Evolutionary conservation across 2,888 invertebrate genomes (phyloP), one percentile per base, ranked within the genome.

Genomic region (Bombylius major): DNA sequence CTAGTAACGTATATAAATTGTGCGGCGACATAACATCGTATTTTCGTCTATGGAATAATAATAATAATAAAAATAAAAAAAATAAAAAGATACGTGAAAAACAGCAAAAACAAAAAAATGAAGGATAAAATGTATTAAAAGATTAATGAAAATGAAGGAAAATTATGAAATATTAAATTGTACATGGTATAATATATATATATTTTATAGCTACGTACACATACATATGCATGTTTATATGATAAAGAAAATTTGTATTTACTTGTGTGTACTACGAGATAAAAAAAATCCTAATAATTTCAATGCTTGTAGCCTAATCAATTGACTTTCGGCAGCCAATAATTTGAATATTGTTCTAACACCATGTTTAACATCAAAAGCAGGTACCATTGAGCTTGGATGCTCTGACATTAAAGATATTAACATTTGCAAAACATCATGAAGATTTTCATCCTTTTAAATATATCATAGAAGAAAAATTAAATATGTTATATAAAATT

Each of bases 21-120:
- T 95, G 91, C 3, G 97, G 95, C 62, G 92, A 92, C 95, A 99
- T 96, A 55, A 97, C 94, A 77, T 99, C 99, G 77, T 96, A 96
- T 77, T 99, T 99, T 67, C 99, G 83, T 77, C 94, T 95, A 55
- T 42, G 55, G 54, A 53, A 56, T 55, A 53, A 39, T 59, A 59
- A 54, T 59, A 55, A 58, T 56, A 33, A 51, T 53, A 14, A 50
- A 14, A 55, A 36, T 45, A 50, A 50, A 36, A 33, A 50, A 36
- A 33, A 50, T 13, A 51, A 14, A 34, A 50, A 13, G 11, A 45
- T 9, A 50, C 12, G 5, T 44, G 32, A 12, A 7, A 36, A 23
- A 23, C 23, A 23, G 3, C 23, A 23, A 23, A 23, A 23, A 23
- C 23, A 33, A 12, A 48, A 34, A 56, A 48, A 49, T n/a, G n/a